phyloP scores from a whole-genome alignment of 1,140 invertebrate species.

The Zaprionus africanus region DNA sequence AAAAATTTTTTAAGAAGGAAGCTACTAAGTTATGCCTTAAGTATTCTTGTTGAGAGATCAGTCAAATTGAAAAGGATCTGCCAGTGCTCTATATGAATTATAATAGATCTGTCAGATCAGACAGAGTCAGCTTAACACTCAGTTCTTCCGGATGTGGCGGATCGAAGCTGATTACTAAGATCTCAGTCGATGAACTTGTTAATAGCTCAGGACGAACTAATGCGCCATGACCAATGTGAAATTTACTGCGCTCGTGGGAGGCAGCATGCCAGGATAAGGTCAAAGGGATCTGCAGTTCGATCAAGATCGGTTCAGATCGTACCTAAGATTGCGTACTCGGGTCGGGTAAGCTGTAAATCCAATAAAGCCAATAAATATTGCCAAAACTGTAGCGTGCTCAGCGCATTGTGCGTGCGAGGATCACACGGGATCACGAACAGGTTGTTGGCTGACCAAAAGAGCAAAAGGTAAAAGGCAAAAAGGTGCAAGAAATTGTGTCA shows the following conservation, averaged over 20 bases:
- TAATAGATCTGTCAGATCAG: no score
- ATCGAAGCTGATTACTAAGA: slow-evolving; percentile 42
- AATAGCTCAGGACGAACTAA: slow-evolving; percentile 44
- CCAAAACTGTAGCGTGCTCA: slow-evolving; percentile 65
- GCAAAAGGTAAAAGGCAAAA: slow-evolving; percentile 10
- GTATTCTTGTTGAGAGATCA: neutral
- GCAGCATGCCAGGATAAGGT: slow-evolving; percentile 4
- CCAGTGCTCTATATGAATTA: neutral
- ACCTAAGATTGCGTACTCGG: slow-evolving; percentile 67
- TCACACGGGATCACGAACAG: slow-evolving; percentile 43
- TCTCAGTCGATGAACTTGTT: slow-evolving; percentile 41
- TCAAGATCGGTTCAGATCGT: slow-evolving; percentile 32
- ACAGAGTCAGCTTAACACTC: slow-evolving; percentile 21
- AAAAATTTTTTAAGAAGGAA: neutral
- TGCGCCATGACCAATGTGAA: slow-evolving; percentile 61
- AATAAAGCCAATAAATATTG: slow-evolving; percentile 82
- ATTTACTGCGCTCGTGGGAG: slow-evolving; percentile 60
- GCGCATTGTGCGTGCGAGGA: slow-evolving; percentile 40
- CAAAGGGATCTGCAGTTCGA: neutral
- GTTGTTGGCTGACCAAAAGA: slow-evolving; percentile 30
- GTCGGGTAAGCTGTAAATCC: slow-evolving; percentile 73
- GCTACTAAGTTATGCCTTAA: neutral
- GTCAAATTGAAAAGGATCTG: neutral
- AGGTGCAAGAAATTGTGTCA: slow-evolving; percentile 75
- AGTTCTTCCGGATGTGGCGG: slow-evolving; percentile 33